phyloP scores from a whole-genome alignment of 2,797 vertebrate species.

The Buphagus erythrorhynchus region DNA sequence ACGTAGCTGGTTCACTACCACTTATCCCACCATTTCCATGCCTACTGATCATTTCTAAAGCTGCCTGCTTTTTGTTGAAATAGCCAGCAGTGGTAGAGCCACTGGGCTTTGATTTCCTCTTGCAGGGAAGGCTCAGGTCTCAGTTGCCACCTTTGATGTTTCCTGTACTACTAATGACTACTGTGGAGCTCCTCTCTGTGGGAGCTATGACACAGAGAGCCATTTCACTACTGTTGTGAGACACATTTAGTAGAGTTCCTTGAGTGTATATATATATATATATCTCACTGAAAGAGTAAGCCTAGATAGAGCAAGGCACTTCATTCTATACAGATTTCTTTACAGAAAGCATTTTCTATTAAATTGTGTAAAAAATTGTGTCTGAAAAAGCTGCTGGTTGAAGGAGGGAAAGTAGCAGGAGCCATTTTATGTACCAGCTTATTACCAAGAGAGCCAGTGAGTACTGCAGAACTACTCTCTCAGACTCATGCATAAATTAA shows the following conservation, averaged over 20 bases:
- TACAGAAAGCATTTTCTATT: neutral
- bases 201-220: constrained; percentile 34
- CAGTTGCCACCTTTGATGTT: constrained; percentile 43
- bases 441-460: neutral
- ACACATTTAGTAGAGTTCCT: constrained; percentile 13
- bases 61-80: constrained; percentile 29
- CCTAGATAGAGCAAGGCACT: neutral
- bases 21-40: neutral
- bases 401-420: neutral
- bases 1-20: neutral
- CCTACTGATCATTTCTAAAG: neutral
- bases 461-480: neutral
- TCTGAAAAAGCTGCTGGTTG: neutral
- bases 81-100: constrained; percentile 24
- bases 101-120: constrained; percentile 41
- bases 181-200: constrained; percentile 30
- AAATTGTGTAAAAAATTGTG: rapidly evolving
- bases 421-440: neutral
- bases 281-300: neutral
- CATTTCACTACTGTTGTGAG: constrained; percentile 50
- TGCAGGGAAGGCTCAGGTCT: constrained; percentile 37
- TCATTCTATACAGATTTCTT: neutral
- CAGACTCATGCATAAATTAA: neutral
- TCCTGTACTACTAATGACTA: constrained; percentile 58
- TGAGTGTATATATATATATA: neutral